Conservation (phyloP, 2,888 invertebrate species). For the Trilocha varians region DNA sequence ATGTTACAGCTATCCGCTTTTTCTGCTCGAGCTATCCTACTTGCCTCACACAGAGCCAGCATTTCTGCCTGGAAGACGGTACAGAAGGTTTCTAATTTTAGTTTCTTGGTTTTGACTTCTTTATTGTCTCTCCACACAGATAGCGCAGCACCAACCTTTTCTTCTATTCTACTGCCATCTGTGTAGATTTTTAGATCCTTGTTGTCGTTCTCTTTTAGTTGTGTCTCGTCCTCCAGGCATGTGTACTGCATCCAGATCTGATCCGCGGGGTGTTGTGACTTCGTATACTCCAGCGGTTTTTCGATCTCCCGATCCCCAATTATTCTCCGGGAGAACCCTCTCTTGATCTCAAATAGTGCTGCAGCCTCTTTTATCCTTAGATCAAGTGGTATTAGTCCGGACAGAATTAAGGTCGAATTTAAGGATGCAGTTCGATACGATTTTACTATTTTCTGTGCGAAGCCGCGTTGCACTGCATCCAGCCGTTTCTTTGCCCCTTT, state of each 20-base stretch:
- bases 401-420: too few species aligned
- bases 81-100: neutral
- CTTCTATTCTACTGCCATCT: too few species aligned
- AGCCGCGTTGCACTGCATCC: too few species aligned
- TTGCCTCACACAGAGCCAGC: neutral
- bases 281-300: too few species aligned
- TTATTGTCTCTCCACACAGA: too few species aligned
- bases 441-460: too few species aligned
- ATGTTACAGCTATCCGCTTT: neutral
- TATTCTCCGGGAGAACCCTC: neutral
- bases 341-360: constrained; percentile 1
- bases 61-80: constrained; percentile 1
- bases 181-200: too few species aligned
- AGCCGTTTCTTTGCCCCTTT: neutral
- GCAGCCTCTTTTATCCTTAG: too few species aligned
- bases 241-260: neutral
- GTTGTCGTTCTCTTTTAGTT: neutral
- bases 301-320: neutral
- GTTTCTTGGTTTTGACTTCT: neutral
- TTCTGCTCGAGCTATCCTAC: neutral
- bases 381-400: too few species aligned
- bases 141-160: neutral
- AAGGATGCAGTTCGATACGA: too few species aligned
- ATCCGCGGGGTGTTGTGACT: too few species aligned
- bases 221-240: neutral